These are phyloP conservation scores for Lagria hirta DNA, from an alignment of 2,888 invertebrate genomes.

Conservation along the genomic window DNA sequence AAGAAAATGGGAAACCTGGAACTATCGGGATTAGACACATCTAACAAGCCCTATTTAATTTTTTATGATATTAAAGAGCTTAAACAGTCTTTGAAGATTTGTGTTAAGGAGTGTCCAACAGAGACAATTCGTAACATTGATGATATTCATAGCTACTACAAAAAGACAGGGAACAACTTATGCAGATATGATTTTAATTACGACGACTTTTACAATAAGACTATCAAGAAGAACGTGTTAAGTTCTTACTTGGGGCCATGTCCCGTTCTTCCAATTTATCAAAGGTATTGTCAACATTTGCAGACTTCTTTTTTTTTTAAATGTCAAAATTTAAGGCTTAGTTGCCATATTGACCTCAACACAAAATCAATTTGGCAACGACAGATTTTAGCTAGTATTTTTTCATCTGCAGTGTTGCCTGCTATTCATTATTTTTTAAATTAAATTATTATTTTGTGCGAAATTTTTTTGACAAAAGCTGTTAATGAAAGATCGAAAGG, in stretches of 20 bases:
- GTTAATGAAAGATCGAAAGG: too few relatives aligned
- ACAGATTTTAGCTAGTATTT: too few relatives aligned
- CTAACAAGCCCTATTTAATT: slow-evolving; percentile 76
- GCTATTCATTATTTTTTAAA: too few relatives aligned
- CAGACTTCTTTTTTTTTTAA: too few relatives aligned
- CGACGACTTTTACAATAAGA: slow-evolving; percentile 53
- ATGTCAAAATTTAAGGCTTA: slow-evolving; percentile 5
- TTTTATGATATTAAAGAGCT: slow-evolving; percentile 81
- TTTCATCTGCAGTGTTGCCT: too few relatives aligned
- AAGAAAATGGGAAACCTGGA: slow-evolving; percentile 71
- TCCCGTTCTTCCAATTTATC: slow-evolving; percentile 75
- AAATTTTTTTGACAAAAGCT: too few relatives aligned
- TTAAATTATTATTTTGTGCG: too few relatives aligned
- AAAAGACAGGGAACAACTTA: slow-evolving; percentile 70
- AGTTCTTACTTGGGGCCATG: slow-evolving; percentile 69
- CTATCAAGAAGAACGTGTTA: slow-evolving; percentile 40
- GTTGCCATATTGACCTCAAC: too few relatives aligned
- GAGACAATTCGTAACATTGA: slow-evolving; percentile 61
- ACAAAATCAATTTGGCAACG: too few relatives aligned
- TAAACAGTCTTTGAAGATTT: slow-evolving; percentile 78
- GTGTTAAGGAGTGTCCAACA: slow-evolving; percentile 85
- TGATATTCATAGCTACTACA: slow-evolving; percentile 74
- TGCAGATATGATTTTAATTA: slow-evolving; percentile 74
- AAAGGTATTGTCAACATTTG: too few relatives aligned
- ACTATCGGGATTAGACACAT: slow-evolving; percentile 78